Evolutionary conservation across 2,888 invertebrate genomes (phyloP).

Genomic region (Thera britannica): DNA sequence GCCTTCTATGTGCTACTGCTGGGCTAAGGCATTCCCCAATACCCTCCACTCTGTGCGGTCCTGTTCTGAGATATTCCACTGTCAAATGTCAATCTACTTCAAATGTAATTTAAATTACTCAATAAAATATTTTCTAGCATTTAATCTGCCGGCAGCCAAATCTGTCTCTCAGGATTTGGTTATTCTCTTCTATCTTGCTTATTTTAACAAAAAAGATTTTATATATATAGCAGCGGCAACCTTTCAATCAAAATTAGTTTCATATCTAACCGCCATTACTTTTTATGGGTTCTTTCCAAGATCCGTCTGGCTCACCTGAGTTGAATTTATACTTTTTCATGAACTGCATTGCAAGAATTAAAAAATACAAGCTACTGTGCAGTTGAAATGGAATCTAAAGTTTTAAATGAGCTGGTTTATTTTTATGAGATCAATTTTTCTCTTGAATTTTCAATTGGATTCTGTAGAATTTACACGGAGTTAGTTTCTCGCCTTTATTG

Average conservation of each 20-base stretch:
- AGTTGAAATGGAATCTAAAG: conserved; percentile 35
- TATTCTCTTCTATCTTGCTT: no score
- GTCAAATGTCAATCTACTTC: no score
- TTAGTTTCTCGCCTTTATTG: background rate
- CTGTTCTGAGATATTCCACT: no score
- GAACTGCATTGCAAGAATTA: conserved; percentile 52
- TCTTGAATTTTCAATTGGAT: conserved; percentile 21
- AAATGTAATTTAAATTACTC: no score
- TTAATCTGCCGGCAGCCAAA: no score
- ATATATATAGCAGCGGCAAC: no score
- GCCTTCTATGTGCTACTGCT: no score
- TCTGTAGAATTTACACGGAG: background rate
- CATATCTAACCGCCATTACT: conserved; percentile 8
- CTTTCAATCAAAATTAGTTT: background rate
- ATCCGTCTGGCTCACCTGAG: conserved; percentile 56
- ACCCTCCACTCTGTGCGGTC: no score
- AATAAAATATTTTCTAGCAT: no score
- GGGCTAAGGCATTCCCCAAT: no score
- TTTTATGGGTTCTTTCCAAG: conserved; percentile 12
- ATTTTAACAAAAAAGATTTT: no score
- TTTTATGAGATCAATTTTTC: conserved; percentile 31
- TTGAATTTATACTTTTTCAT: conserved; percentile 62
- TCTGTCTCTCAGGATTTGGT: no score
- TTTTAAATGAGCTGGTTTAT: conserved; percentile 32
- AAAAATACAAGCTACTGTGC: conserved; percentile 38